Evolutionary conservation across 1,140 invertebrate genomes (phyloP).

Genomic region (Pygmarrhopalites habei): DNA sequence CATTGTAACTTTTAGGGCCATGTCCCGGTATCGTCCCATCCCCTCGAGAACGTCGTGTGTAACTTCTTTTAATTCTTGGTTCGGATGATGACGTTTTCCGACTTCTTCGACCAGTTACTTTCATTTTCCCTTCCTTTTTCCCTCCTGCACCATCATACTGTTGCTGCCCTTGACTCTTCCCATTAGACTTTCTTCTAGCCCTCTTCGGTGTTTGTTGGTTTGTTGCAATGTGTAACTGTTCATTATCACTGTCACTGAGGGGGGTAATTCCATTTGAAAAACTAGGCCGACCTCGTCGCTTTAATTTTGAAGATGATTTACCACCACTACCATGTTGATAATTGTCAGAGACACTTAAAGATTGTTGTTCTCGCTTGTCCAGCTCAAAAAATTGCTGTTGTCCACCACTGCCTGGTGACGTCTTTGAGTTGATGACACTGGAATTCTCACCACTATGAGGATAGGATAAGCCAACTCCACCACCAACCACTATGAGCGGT

Average conservation of each 20-base stretch:
- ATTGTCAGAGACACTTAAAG: not conserved
- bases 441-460: too few species aligned
- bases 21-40: too few species aligned
- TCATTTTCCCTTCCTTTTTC: not conserved
- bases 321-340: not conserved
- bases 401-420: too few species aligned
- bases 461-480: not conserved
- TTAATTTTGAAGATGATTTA: constrained; percentile 3
- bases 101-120: constrained; percentile 8
- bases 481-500: not conserved
- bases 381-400: not conserved
- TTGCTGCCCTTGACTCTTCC: constrained; percentile 3
- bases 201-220: not conserved
- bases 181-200: constrained; percentile 17
- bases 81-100: constrained; percentile 14
- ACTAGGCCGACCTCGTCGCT: constrained; percentile 27
- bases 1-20: too few species aligned
- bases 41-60: constrained; percentile 19
- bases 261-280: constrained; percentile 24
- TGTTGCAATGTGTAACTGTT: not conserved
- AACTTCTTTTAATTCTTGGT: constrained; percentile 19
- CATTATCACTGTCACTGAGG: constrained; percentile 22
- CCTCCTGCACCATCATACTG: too few species aligned
- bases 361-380: not conserved
- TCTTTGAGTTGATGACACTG: too few species aligned